A percentile compares a stretch with the other conserved stretches of the same genome.
Conservation (phyloP, 2,888 invertebrate genomes). For the Brachynemurus nebulosus region DNA sequence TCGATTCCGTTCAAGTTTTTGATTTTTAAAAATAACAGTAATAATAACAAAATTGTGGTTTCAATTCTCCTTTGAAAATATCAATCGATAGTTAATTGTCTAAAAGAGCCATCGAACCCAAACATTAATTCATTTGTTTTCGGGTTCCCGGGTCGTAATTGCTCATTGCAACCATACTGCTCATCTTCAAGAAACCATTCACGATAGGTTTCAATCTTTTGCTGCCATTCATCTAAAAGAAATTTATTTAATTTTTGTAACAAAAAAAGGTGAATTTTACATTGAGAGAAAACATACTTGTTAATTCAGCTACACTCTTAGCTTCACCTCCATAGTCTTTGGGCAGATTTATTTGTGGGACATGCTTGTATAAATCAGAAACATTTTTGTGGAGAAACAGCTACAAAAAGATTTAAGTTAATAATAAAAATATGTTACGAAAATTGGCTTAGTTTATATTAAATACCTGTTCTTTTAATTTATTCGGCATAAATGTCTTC, state of each 20-base stretch:
- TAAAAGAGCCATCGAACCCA: slow-evolving; percentile 23
- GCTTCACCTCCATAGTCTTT: slow-evolving; percentile 51
- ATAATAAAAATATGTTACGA: neutral
- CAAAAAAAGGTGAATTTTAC: too few relatives aligned
- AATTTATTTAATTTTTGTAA: too few relatives aligned
- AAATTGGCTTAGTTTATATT: too few relatives aligned
- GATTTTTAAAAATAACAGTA: too few relatives aligned
- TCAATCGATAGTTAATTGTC: slow-evolving; percentile 6
- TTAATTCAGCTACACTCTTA: slow-evolving; percentile 36
- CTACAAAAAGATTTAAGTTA: slow-evolving; percentile 27
- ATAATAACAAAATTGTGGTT: too few relatives aligned
- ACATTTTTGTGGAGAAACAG: slow-evolving; percentile 37
- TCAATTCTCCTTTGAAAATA: too few relatives aligned
- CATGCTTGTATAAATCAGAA: slow-evolving; percentile 39
- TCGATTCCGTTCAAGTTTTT: too few relatives aligned
- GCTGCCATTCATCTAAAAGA: slow-evolving; percentile 34
- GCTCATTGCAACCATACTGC: slow-evolving; percentile 35
- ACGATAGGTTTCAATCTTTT: slow-evolving; percentile 35
- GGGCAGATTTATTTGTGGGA: slow-evolving; percentile 45
- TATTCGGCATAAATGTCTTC: slow-evolving; percentile 44
- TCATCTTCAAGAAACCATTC: slow-evolving; percentile 39
- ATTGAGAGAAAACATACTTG: slow-evolving; percentile 25
- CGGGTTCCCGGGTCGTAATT: slow-evolving; percentile 36
- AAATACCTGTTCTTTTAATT: slow-evolving; percentile 44
- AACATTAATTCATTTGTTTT: slow-evolving; percentile 39